phyloP scores from a whole-genome alignment of 2,113 vertebrate species.

The Dissostichus mawsoni region DNA sequence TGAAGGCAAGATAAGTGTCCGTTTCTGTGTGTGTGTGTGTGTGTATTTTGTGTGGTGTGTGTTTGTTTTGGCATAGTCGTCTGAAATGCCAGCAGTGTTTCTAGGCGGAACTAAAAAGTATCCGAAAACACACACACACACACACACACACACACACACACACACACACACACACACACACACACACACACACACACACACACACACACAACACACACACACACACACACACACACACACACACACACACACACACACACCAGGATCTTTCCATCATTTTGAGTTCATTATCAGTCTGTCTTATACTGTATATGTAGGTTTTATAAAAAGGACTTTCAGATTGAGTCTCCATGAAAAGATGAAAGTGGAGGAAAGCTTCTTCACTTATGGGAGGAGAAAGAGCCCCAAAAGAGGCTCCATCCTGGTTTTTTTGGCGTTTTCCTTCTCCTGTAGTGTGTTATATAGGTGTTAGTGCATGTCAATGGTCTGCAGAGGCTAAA shows the following conservation, averaged over 20 bases:
- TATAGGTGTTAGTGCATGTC: too few species aligned
- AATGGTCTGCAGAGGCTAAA: too few species aligned
- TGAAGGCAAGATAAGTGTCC: neutral
- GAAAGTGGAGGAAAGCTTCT: neutral
- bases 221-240: conserved; percentile 3
- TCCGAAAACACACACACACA: conserved; percentile 11
- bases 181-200: too few species aligned
- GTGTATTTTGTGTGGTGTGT: conserved; percentile 3
- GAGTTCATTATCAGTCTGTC: neutral
- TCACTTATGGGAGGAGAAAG: neutral
- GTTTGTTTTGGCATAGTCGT: conserved; percentile 42
- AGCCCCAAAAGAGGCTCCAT: too few species aligned
- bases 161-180: neutral
- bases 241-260: too few species aligned
- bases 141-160: conserved; percentile 13
- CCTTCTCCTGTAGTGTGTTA: too few species aligned
- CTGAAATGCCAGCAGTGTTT: conserved; percentile 66
- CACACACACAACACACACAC: neutral
- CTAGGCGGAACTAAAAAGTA: conserved; percentile 38
- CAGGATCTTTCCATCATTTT: too few species aligned
- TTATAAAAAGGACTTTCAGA: conserved; percentile 7
- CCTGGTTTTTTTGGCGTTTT: too few species aligned
- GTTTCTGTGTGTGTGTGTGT: conserved; percentile 8
- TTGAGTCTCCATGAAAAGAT: conserved; percentile 21
- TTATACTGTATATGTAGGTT: too few species aligned